Conservation (phyloP, 2,888 invertebrate genomes). For the Sclerodermus sp. region DNA sequence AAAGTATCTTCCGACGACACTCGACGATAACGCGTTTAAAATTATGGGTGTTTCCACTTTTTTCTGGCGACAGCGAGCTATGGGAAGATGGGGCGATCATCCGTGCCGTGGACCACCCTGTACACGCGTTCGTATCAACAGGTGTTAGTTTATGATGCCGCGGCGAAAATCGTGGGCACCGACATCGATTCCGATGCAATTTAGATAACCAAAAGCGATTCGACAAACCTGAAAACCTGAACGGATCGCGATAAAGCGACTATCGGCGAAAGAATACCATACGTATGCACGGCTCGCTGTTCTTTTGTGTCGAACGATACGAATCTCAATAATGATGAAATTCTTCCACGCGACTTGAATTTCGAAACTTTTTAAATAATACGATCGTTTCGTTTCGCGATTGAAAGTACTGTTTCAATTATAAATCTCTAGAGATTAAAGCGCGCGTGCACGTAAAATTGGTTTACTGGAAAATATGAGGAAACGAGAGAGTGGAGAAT, state of each 20-base stretch:
- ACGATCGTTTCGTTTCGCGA: too few relatives aligned
- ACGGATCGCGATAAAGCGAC: slow-evolving; percentile 37
- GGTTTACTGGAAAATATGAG: slow-evolving; percentile 9
- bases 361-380: too few relatives aligned
- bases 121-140: slow-evolving; percentile 42
- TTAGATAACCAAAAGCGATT: slow-evolving; percentile 53
- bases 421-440: too few relatives aligned
- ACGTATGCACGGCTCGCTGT: slow-evolving; percentile 31
- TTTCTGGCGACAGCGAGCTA: too few relatives aligned
- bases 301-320: neutral
- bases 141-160: slow-evolving; percentile 53
- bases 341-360: too few relatives aligned
- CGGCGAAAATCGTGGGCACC: slow-evolving; percentile 45
- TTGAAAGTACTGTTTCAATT: too few relatives aligned
- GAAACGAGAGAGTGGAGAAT: slow-evolving; percentile 1
- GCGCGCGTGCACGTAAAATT: too few relatives aligned
- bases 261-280: slow-evolving; percentile 20
- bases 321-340: too few relatives aligned
- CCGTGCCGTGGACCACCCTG: slow-evolving; percentile 25
- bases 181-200: slow-evolving; percentile 56
- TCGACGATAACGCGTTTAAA: too few relatives aligned
- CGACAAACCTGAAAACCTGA: slow-evolving; percentile 44
- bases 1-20: slow-evolving; percentile 13
- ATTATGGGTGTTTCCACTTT: too few relatives aligned
- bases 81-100: too few relatives aligned